Base-by-base conservation (phyloP, 2,113 vertebrate species). In the Lophura nycthemera region DNA sequence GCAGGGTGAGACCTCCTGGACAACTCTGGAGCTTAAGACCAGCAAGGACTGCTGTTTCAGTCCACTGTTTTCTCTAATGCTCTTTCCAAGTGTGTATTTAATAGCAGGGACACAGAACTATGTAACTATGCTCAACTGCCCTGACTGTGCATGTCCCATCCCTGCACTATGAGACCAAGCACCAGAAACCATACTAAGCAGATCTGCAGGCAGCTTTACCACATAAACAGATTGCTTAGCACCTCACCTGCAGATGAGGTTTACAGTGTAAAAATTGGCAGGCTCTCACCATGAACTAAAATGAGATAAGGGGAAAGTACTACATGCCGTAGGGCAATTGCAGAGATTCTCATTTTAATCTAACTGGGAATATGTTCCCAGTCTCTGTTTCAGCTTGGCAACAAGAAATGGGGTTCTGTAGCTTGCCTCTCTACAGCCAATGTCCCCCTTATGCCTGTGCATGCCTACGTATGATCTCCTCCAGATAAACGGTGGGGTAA, bases 261-360 rank as follows among this genome's bases (percentile, higher is more conserved):
- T 80, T 66, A 83, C 42, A 67, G 79, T 77, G 85, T 86, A 78
- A 48, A 91, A 95, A 83, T 8, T 88, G 94, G 91, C 94, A 90
- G 91, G 61, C 48, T 95, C 48, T 73, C 77, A 32, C 8, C 0
- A 7, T 4, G 61, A 88, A 61, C 57, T 88, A 71, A 80, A 95
- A 86, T 32, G 90, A 94, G 94, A 93, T 94, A 94, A 95, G 73
- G 32, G 61, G 43, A 77, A 92, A 86, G 79, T 61, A 86, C 88
- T 80, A 75, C 38, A 29, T 54, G 69, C 91, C 1, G 0, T 32
- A 1, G 91, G 88, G 70, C 96, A 88, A 91, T 95, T 93, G 43
- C 67, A 83, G 76, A 96, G 60, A 75, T 91, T 76, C 24, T 80
- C 54, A 4, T 75, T 94, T 86, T 65, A 81, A 88, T 86, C 79